A percentile compares a stretch with the other conserved stretches of the same genome.
Conservation (phyloP, 2,113 vertebrate genomes). For the Oplegnathus fasciatus region DNA sequence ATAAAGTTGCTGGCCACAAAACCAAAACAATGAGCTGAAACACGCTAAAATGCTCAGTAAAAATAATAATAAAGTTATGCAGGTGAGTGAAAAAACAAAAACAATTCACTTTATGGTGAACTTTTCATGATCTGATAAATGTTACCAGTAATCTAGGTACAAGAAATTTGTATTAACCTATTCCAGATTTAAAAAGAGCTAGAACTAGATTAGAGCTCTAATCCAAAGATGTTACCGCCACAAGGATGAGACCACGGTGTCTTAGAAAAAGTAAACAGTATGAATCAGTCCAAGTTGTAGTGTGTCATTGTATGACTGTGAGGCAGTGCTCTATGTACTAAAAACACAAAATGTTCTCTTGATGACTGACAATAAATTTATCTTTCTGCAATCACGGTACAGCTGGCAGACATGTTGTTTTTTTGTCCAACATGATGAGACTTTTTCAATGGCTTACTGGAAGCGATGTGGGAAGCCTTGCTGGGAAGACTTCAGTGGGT, state of each 20-base stretch:
- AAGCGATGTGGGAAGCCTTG: conserved; percentile 46
- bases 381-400: conserved; percentile 12
- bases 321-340: neutral
- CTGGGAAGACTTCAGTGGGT: conserved; percentile 27
- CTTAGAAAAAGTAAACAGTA: conserved; percentile 4
- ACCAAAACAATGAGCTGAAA: neutral
- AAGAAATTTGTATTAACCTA: neutral
- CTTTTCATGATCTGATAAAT: neutral
- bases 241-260: neutral
- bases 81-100: neutral
- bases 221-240: neutral
- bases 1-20: fast-evolving
- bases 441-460: conserved; percentile 59
- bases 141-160: neutral
- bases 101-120: neutral
- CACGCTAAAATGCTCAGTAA: neutral
- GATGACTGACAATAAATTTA: neutral
- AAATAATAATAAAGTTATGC: neutral
- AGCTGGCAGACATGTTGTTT: conserved; percentile 20
- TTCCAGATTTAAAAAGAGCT: conserved; percentile 5
- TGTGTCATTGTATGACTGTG: neutral
- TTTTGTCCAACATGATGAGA: neutral
- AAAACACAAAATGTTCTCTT: conserved; percentile 32
- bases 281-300: conserved; percentile 10
- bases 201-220: neutral